Evolutionary conservation across 2,113 vertebrate genomes (phyloP), one percentile per base, ranked within the genome.

Genomic region (Caranx melampygus): DNA sequence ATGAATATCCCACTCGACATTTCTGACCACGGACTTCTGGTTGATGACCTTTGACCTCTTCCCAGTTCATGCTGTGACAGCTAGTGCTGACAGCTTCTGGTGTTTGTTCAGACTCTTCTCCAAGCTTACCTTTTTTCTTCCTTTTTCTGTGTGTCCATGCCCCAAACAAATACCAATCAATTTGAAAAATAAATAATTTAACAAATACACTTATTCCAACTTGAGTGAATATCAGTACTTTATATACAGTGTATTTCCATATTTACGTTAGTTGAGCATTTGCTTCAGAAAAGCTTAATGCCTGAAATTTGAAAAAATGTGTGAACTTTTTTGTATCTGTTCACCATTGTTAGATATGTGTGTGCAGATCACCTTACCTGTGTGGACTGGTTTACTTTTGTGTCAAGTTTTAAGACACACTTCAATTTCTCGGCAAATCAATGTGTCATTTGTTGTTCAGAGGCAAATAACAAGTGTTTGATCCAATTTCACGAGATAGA

Each of bases 21-120:
- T 33, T 49, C 26, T 47, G 44, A 20, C 42, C 52, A 15, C 33
- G 21, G 31, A 58, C 42, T 76, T 13, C 21, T 47, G 31, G 33
- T 47, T n/a, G 20, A 58, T 66, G 51, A 66, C 73, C 8, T 66
- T 58, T 77, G 54, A 21, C 55, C 34, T 42, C 26, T 16, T 79
- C 40, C 51, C 3, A 47, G 40, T 64, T 54, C 33, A 8, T 34
- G 75, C 57, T 59, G 20, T 13, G 37, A 44, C 64, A 26, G 21
- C 18, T 51, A 45, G 55, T 58, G 21, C 26, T 58, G 55, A 21
- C 54, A 31, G 11, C 6, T 58, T 21, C 54, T 57, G 21, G 3
- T 31, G 21, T 57, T 13, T 4, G 14, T 57, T 31, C 54, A 31
- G 21, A 4, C 12, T 31, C 55, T 58, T 33, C 2, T 15, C 14